Percentiles rank a stretch among this genome's conserved stretches.
These are phyloP conservation scores for Stigmatopora nigra DNA, from an alignment of 2,113 vertebrate species.

Conservation along the genomic window DNA sequence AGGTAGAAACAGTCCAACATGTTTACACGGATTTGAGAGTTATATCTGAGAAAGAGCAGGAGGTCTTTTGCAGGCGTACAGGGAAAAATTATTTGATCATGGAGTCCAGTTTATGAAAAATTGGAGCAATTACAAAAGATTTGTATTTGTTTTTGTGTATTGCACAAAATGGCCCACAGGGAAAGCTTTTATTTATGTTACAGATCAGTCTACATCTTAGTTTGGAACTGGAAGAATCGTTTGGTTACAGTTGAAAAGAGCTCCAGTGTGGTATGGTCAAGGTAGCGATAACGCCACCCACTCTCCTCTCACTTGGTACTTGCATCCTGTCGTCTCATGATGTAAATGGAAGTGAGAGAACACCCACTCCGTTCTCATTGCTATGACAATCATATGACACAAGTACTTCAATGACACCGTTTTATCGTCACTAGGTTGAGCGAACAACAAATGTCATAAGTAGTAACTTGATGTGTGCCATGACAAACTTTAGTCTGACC, in stretches of 20 bases:
- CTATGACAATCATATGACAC: conserved; percentile 54
- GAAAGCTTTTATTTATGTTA: background rate
- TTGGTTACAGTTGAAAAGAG: conserved; percentile 5
- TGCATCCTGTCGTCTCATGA: conserved; percentile 55
- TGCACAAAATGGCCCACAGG: background rate
- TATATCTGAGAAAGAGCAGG: background rate
- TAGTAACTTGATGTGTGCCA: background rate
- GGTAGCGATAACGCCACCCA: conserved; percentile 40
- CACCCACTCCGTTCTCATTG: conserved; percentile 41
- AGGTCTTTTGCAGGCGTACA: background rate
- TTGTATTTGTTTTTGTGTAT: background rate
- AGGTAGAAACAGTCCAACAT: too few relatives aligned
- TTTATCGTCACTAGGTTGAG: conserved; percentile 35
- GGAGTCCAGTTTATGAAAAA: background rate
- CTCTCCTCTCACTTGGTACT: conserved; percentile 43
- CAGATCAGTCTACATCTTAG: background rate
- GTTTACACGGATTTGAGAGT: background rate
- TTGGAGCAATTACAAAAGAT: background rate
- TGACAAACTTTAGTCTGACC: background rate
- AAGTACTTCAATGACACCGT: conserved; percentile 53
- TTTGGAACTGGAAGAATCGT: conserved; percentile 6
- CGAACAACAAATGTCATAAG: background rate
- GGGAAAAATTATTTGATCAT: background rate
- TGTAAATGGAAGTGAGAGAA: conserved; percentile 66
- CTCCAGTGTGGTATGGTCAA: conserved; percentile 40